Evolutionary conservation across 2,888 invertebrate species (phyloP).

Genomic region (Pristionchus exspectatus): DNA sequence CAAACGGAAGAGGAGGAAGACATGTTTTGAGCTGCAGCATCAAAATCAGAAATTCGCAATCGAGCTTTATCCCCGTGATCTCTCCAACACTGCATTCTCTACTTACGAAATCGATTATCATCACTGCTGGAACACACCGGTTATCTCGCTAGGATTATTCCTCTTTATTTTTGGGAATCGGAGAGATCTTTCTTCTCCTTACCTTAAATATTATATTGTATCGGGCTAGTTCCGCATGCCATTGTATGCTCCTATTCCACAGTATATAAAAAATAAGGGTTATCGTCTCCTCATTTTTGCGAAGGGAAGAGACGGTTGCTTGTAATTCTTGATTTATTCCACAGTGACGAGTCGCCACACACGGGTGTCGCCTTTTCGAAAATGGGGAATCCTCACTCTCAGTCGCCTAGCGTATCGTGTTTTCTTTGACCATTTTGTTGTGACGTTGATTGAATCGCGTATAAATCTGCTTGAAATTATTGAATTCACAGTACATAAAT

Average conservation of each 20-base stretch:
- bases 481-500: no score
- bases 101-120: constrained; percentile 17
- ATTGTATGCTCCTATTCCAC: constrained; percentile 1
- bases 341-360: neutral
- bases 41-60: neutral
- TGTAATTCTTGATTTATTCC: neutral
- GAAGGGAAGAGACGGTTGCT: no score
- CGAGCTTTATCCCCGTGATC: neutral
- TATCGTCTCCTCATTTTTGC: no score
- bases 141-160: neutral
- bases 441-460: constrained; percentile 34
- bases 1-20: constrained; percentile 41
- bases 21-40: neutral
- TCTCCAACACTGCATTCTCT: neutral
- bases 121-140: constrained; percentile 3
- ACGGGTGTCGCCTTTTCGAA: neutral
- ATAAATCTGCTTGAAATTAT: neutral
- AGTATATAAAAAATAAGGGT: neutral
- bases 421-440: neutral
- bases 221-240: neutral
- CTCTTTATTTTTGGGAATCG: neutral
- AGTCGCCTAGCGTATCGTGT: neutral
- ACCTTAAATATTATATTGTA: neutral
- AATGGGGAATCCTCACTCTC: constrained; percentile 17
- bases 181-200: neutral